These are phyloP conservation scores for Drosophila pseudotakahashii DNA, from an alignment of 2,888 invertebrate genomes.

Conservation along the genomic window DNA sequence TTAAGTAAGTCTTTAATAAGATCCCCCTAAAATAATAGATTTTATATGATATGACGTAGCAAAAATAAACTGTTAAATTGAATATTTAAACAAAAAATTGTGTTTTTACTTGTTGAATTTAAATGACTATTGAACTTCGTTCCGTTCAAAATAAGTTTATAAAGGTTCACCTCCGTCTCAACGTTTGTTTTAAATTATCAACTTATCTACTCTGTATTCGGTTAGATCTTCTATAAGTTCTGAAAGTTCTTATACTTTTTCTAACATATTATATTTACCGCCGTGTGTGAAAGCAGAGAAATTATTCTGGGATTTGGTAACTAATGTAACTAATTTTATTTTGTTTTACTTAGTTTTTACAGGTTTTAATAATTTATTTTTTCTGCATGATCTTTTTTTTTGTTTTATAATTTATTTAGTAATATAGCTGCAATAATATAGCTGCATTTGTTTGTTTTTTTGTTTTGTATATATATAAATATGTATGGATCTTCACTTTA, in stretches of 20 bases:
- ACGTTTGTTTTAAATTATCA: too few species aligned
- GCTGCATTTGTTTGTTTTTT: slow-evolving; percentile 49
- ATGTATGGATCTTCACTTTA: slow-evolving; percentile 75
- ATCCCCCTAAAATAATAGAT: slow-evolving; percentile 8
- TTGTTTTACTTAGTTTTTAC: slow-evolving; percentile 79
- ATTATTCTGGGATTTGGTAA: slow-evolving; percentile 66
- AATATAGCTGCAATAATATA: slow-evolving; percentile 61
- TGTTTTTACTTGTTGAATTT: too few species aligned
- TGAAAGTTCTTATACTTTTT: too few species aligned
- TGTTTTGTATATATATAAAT: slow-evolving; percentile 75
- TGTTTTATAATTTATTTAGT: slow-evolving; percentile 45
- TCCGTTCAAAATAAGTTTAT: too few species aligned
- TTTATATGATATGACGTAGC: slow-evolving; percentile 7
- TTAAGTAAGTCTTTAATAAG: slow-evolving; percentile 19
- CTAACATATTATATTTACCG: not conserved
- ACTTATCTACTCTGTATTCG: too few species aligned
- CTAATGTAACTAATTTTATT: slow-evolving; percentile 80
- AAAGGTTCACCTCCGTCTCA: too few species aligned
- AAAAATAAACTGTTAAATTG: slow-evolving; percentile 33
- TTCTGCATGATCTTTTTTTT: slow-evolving; percentile 51
- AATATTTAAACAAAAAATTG: not conserved
- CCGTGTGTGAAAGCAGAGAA: slow-evolving; percentile 32
- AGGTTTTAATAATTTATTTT: slow-evolving; percentile 73
- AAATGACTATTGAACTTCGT: too few species aligned
- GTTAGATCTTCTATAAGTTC: too few species aligned